phyloP scores from a whole-genome alignment of 2,888 invertebrate genomes.

The Chydorus sphaericus region DNA sequence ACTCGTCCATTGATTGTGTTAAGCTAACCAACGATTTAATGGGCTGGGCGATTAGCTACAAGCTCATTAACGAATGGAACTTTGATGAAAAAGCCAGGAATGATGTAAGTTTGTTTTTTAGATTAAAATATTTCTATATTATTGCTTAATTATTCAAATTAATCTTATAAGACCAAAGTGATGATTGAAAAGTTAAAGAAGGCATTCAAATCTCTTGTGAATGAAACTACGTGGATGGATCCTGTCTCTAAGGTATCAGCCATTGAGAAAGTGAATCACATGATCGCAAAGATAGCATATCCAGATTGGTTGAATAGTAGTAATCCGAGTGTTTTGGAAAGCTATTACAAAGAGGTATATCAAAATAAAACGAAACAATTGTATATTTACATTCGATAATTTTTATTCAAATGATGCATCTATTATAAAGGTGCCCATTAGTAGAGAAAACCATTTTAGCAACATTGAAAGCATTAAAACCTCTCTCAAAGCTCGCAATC shows the following conservation, averaged over 20 bases:
- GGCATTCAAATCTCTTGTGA: constrained; percentile 13
- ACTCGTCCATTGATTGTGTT: constrained; percentile 20
- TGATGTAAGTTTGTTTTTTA: constrained; percentile 16
- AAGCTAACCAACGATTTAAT: constrained; percentile 19
- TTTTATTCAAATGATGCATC: no score
- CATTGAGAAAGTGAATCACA: constrained; percentile 26
- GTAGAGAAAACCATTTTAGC: no score
- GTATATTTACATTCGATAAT: no score
- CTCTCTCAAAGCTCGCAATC: no score
- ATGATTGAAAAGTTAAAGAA: constrained; percentile 12
- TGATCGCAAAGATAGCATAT: constrained; percentile 28
- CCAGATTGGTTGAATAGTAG: constrained; percentile 24
- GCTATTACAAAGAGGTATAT: constrained; percentile 54
- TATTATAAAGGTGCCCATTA: no score
- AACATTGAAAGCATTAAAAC: not conserved
- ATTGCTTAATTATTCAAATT: not conserved
- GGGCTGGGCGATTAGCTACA: constrained; percentile 21
- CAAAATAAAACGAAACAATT: no score
- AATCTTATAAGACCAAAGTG: not conserved
- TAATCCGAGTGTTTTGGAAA: constrained; percentile 46
- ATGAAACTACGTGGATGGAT: constrained; percentile 27
- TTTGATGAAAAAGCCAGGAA: constrained; percentile 19
- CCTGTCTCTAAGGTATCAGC: constrained; percentile 24
- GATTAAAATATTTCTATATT: no score
- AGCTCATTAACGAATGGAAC: constrained; percentile 19